These are phyloP conservation scores for Poecile montanus DNA, from an alignment of 2,797 vertebrate species.

Conservation along the genomic window DNA sequence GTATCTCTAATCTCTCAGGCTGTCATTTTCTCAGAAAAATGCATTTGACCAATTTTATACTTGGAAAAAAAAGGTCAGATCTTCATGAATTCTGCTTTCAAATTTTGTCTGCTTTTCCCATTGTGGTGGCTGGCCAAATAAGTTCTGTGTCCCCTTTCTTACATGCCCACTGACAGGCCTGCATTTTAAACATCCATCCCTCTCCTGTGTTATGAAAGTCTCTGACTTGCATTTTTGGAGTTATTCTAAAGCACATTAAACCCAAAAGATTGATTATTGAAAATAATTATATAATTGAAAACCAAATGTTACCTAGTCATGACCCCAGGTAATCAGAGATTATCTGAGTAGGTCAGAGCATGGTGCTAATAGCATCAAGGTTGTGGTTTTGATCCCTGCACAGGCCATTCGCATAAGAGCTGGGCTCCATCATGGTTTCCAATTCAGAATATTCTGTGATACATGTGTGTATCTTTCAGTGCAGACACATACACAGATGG, in stretches of 20 bases:
- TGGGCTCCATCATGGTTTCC: accelerated
- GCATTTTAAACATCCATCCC: not conserved
- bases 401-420: not conserved
- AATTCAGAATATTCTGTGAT: not conserved
- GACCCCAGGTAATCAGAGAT: not conserved
- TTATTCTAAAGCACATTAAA: not conserved
- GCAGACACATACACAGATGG: not conserved
- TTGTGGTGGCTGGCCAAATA: not conserved
- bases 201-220: not conserved
- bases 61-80: not conserved
- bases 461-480: not conserved
- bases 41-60: not conserved
- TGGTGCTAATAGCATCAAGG: not conserved
- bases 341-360: not conserved
- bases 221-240: not conserved
- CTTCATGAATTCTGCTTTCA: not conserved
- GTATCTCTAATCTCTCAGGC: not conserved
- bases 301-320: not conserved
- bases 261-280: not conserved
- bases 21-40: not conserved
- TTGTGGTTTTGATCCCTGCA: not conserved
- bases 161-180: not conserved
- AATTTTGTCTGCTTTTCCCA: not conserved
- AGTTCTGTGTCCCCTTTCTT: not conserved
- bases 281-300: not conserved